phyloP scores from a whole-genome alignment of 1,140 invertebrate genomes.

The Caenorhabditis elegans region DNA sequence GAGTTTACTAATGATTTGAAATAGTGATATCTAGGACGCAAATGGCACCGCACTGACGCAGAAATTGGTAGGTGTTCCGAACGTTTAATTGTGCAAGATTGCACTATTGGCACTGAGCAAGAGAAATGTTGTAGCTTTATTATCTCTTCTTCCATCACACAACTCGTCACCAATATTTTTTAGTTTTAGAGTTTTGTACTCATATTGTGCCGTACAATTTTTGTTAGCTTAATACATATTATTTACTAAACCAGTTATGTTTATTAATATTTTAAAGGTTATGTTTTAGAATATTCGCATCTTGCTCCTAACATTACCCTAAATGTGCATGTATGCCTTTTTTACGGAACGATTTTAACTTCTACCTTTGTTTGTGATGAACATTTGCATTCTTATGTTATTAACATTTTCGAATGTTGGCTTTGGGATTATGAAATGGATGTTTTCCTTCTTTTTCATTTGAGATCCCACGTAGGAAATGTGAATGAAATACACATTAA shows the following conservation, averaged over 20 bases:
- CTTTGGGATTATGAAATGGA: too few species aligned
- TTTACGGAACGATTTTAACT: neutral
- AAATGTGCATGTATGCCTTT: neutral
- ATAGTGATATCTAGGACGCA: constrained; percentile 30
- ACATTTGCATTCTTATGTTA: neutral
- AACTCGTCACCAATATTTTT: constrained; percentile 4
- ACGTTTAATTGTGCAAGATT: neutral
- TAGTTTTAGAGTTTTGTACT: neutral
- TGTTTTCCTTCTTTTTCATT: too few species aligned
- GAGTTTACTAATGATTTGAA: constrained; percentile 25
- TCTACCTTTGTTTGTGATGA: constrained; percentile 3
- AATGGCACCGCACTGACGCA: constrained; percentile 42
- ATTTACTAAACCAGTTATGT: neutral
- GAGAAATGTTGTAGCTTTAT: constrained; percentile 28
- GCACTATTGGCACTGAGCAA: constrained; percentile 20
- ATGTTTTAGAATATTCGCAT: neutral
- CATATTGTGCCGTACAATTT: neutral
- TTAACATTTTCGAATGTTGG: neutral
- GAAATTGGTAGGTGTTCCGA: constrained; percentile 36
- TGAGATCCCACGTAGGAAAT: too few species aligned
- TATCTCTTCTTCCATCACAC: neutral
- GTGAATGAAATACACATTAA: too few species aligned
- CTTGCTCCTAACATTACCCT: neutral
- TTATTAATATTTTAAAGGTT: neutral
- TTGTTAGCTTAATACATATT: neutral